A percentile compares a stretch with the other conserved stretches of the same genome.
phyloP scores from a whole-genome alignment of 2,888 invertebrate genomes.

The Pheosia tremula region DNA sequence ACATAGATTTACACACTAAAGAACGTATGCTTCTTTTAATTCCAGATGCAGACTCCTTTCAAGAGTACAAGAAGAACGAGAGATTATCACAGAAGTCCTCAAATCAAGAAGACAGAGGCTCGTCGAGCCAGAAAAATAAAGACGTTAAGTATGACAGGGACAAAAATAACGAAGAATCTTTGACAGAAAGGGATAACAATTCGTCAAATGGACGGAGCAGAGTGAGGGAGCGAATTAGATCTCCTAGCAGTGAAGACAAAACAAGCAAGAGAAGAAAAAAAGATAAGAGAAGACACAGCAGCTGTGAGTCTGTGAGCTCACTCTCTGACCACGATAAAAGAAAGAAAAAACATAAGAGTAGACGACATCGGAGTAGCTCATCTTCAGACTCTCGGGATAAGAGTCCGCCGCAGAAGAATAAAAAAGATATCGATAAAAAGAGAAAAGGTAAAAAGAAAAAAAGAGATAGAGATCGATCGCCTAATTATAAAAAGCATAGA shows the following conservation, averaged over 20 bases:
- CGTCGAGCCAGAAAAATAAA: conserved; percentile 47
- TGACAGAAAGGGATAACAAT: conserved; percentile 39
- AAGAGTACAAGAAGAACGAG: conserved; percentile 86
- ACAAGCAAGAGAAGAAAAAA: conserved; percentile 44
- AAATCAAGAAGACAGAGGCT: conserved; percentile 51
- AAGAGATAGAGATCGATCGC: conserved; percentile 79
- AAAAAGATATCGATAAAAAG: conserved; percentile 82
- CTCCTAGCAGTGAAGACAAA: conserved; percentile 45
- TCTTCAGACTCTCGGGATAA: conserved; percentile 58
- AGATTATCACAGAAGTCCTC: conserved; percentile 50
- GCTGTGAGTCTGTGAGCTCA: conserved; percentile 57
- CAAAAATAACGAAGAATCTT: conserved; percentile 33
- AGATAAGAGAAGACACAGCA: conserved; percentile 51
- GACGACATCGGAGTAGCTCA: conserved; percentile 47
- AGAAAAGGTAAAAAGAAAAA: conserved; percentile 84
- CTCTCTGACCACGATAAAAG: conserved; percentile 53
- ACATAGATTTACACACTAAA: too few species aligned
- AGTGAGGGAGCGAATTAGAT: conserved; percentile 34
- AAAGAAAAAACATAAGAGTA: conserved; percentile 38
- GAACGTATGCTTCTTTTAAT: conserved; percentile 21
- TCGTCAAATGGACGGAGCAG: conserved; percentile 52
- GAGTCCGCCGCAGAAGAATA: conserved; percentile 65
- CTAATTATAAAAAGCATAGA: conserved; percentile 78
- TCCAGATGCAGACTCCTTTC: conserved; percentile 88
- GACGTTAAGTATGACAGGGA: conserved; percentile 28